These are phyloP conservation scores for Rhagonycha lutea DNA, from an alignment of 2,888 invertebrate genomes.

Conservation along the genomic window DNA sequence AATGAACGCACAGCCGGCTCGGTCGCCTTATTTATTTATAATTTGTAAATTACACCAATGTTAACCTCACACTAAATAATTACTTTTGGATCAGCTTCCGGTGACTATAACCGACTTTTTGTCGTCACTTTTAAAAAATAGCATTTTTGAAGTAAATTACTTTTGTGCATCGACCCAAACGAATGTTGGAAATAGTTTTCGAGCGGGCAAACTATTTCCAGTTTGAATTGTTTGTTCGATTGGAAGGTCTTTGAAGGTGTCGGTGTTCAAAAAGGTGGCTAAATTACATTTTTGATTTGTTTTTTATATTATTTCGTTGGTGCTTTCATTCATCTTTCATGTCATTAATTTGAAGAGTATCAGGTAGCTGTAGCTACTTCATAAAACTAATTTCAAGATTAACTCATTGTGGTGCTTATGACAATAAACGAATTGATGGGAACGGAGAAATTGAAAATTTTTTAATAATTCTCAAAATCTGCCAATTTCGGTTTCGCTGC, in stretches of 20 bases:
- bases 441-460: neutral
- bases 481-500: neutral
- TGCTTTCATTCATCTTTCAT: conserved; percentile 46
- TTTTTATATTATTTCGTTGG: conserved; percentile 39
- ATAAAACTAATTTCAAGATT: conserved; percentile 11
- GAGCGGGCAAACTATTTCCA: neutral
- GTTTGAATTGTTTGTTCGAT: conserved; percentile 8
- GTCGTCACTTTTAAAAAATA: conserved; percentile 43
- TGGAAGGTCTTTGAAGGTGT: conserved; percentile 33
- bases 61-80: conserved; percentile 35
- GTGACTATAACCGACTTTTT: conserved; percentile 41
- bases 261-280: conserved; percentile 39
- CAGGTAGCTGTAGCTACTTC: conserved; percentile 45
- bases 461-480: neutral
- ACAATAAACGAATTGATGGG: neutral
- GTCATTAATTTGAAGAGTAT: conserved; percentile 45
- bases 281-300: conserved; percentile 48
- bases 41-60: conserved; percentile 12
- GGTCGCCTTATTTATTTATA: neutral
- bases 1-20: neutral
- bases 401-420: neutral
- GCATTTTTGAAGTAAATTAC: conserved; percentile 44
- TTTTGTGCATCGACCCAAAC: conserved; percentile 32
- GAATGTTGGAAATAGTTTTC: conserved; percentile 4
- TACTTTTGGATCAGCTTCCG: conserved; percentile 45